A percentile compares a stretch with the other conserved stretches of the same genome.
phyloP scores from a whole-genome alignment of 2,888 invertebrate genomes.

The Pteria penguin region DNA sequence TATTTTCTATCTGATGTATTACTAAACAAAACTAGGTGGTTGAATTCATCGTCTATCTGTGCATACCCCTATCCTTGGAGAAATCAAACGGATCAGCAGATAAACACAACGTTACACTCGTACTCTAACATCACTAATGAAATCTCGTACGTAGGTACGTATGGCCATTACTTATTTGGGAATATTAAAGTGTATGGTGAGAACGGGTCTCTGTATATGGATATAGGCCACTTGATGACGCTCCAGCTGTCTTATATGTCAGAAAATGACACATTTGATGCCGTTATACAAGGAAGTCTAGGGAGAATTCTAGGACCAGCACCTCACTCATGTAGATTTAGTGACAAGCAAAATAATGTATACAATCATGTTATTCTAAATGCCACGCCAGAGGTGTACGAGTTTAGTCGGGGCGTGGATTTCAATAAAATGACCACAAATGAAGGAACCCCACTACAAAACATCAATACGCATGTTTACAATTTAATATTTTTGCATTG shows the following conservation, averaged over 20 bases:
- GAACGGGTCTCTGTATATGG: background rate
- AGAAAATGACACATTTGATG: background rate
- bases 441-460: too few relatives aligned
- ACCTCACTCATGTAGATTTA: background rate
- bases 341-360: background rate
- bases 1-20: slow-evolving; percentile 16
- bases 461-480: too few relatives aligned
- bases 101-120: background rate
- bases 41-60: slow-evolving; percentile 17
- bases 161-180: background rate
- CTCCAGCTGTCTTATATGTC: background rate
- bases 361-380: too few relatives aligned
- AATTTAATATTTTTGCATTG: too few relatives aligned
- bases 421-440: too few relatives aligned
- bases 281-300: background rate
- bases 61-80: slow-evolving; percentile 15
- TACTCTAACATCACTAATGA: background rate
- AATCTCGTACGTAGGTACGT: background rate
- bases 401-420: too few relatives aligned
- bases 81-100: background rate
- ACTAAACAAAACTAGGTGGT: slow-evolving; percentile 6
- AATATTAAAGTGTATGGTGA: background rate
- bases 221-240: background rate
- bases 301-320: background rate
- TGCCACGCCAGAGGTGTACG: too few relatives aligned